Conservation (phyloP, 2,888 invertebrate species). For the Lepidochrysops patricia region DNA sequence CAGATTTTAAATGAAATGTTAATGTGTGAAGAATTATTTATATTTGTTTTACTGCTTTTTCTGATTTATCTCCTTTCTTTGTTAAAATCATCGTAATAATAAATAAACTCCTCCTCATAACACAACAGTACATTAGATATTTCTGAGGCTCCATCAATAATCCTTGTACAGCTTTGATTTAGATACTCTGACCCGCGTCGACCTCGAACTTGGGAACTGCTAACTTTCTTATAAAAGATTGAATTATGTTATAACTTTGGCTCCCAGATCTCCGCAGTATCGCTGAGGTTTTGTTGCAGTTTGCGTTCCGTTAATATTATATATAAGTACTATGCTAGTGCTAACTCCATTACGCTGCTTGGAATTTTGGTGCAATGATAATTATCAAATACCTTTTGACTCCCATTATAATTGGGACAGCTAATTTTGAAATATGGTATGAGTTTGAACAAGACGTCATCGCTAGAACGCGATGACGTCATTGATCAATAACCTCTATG, state of each 20-base stretch:
- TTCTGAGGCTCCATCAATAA: background rate
- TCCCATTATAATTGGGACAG: too few relatives aligned
- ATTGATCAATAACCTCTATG: too few relatives aligned
- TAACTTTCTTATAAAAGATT: slow-evolving; percentile 7
- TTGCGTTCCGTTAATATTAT: background rate
- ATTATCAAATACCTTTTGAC: too few relatives aligned
- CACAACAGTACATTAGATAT: background rate
- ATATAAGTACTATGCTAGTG: background rate
- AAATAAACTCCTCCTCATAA: background rate
- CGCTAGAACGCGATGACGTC: too few relatives aligned
- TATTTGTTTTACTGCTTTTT: background rate
- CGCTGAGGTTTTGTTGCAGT: background rate
- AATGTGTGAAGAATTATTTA: too few relatives aligned
- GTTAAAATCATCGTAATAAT: background rate
- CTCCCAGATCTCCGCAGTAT: background rate
- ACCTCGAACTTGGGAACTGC: background rate
- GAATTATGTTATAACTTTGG: background rate
- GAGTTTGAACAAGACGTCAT: too few relatives aligned
- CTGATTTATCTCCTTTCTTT: too few relatives aligned
- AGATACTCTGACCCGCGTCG: slow-evolving; percentile 6
- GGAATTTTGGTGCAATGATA: too few relatives aligned
- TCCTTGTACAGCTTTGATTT: background rate
- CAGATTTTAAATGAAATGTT: too few relatives aligned
- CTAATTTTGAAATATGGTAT: too few relatives aligned
- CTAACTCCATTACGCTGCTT: background rate